A percentile compares a stretch with the other conserved stretches of the same genome.
Evolutionary conservation across 2,888 invertebrate genomes (phyloP).

Genomic region (Caenorhabditis sp.): DNA sequence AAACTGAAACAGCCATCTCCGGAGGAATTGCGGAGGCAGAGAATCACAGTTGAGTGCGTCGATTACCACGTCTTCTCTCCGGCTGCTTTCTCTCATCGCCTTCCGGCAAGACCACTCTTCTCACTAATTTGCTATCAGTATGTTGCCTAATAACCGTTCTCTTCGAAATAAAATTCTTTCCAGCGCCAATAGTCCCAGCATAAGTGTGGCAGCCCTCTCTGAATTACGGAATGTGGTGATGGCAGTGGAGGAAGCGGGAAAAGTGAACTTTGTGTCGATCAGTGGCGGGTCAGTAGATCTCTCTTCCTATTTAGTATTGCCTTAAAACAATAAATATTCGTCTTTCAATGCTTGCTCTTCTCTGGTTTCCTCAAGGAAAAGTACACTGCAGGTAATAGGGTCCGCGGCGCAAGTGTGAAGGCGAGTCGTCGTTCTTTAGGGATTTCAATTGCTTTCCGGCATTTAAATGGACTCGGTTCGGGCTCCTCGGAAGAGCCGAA

Average conservation of each 20-base stretch:
- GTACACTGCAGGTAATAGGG: neutral
- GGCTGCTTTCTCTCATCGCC: slow-evolving; percentile 43
- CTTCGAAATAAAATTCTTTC: neutral
- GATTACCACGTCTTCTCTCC: slow-evolving; percentile 63
- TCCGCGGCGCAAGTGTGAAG: neutral
- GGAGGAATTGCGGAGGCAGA: slow-evolving; percentile 3
- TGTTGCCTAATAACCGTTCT: neutral
- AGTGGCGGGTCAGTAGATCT: slow-evolving; percentile 53
- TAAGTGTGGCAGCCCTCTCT: slow-evolving; percentile 19
- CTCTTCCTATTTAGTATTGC: slow-evolving; percentile 6
- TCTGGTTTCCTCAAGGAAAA: neutral
- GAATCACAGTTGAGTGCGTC: slow-evolving; percentile 35
- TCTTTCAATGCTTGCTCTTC: neutral
- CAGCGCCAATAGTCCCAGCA: slow-evolving; percentile 22
- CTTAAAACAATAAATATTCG: slow-evolving; percentile 8
- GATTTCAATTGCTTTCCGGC: slow-evolving; percentile 60
- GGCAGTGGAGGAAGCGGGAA: slow-evolving; percentile 43
- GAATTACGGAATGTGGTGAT: slow-evolving; percentile 50
- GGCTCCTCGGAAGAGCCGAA: slow-evolving; percentile 8
- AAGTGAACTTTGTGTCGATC: slow-evolving; percentile 45
- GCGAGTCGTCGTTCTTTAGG: slow-evolving; percentile 27
- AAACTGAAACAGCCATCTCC: slow-evolving; percentile 23
- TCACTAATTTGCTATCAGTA: slow-evolving; percentile 52
- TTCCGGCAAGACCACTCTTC: slow-evolving; percentile 54
- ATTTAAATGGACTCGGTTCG: slow-evolving; percentile 39